A percentile compares a stretch with the other conserved stretches of the same genome.
Conservation (phyloP, 2,113 vertebrate species). For the Oxyruncus cristatus region DNA sequence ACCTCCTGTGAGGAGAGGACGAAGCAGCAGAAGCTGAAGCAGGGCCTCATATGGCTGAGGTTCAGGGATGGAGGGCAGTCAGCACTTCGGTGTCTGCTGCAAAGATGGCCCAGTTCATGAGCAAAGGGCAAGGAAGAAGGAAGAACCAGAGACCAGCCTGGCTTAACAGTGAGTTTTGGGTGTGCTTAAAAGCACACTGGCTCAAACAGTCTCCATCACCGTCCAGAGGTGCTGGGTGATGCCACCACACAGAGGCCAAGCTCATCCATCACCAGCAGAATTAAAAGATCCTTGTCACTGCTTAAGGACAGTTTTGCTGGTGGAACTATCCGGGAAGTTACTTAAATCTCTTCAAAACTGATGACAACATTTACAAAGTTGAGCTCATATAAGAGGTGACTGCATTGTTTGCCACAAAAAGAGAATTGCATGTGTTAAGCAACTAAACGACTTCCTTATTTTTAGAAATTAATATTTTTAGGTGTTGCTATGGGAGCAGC, state of each 20-base stretch:
- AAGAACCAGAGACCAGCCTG: not conserved
- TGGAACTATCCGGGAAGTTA: not conserved
- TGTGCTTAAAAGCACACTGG: not conserved
- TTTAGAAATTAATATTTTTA: slow-evolving; percentile 52
- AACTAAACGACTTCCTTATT: not conserved
- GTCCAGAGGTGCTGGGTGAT: too few species aligned
- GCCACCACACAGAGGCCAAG: too few species aligned
- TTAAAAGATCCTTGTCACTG: not conserved
- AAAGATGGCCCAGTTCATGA: too few species aligned
- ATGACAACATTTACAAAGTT: not conserved
- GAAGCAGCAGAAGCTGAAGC: too few species aligned
- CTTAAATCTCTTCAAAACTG: not conserved
- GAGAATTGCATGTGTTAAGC: not conserved
- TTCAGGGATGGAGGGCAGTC: too few species aligned
- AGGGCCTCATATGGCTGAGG: too few species aligned
- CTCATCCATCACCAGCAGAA: not conserved
- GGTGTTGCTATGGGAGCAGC: slow-evolving; percentile 46
- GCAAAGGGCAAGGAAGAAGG: not conserved
- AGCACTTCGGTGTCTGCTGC: too few species aligned
- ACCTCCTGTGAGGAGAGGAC: too few species aligned
- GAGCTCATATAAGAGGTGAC: not conserved
- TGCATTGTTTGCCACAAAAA: not conserved
- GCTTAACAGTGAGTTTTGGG: not conserved
- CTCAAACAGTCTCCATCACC: too few species aligned
- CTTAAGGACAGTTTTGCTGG: not conserved